Base-by-base conservation (phyloP, 2,888 invertebrate genomes). In the Rotaria magnacalcarata region DNA sequence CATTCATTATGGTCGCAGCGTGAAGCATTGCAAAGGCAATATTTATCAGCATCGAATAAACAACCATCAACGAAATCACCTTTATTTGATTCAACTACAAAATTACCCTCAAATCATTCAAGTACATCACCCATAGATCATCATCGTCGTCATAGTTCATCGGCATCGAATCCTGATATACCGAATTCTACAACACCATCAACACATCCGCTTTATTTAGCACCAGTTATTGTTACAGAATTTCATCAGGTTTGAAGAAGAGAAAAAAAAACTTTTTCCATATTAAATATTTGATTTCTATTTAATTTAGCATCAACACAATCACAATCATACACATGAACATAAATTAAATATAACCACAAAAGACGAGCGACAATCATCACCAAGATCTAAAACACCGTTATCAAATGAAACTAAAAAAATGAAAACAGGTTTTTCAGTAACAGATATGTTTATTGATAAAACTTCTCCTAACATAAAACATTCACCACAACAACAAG, bases 311-410 rank as follows among this genome's bases (percentile, higher is more conserved):
- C 80, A 80, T 47, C 80, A 80, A 80, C 80, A 80, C 14, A 80
- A 80, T 80, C 80, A 80, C 47, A 80, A 80, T 80, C 80, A 80
- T 80, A 80, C 80, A n/a, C 80, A 80, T 80, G 47, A 80, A n/a
- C 80, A 80, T 80, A 80, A 80, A 47, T 47, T 80, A 47, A 80
- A 80, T n/a, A 47, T 80, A 80, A 47, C 80, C 0, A 80, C 80
- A 47, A 80, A 80, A 80, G 80, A 80, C 0, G 80, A 80, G 0
- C 43, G 47, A n/a, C 24, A 47, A 80, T n/a, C n/a, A 80, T 14
- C 80, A n/a, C n/a, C 80, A 80, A 47, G 43, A 80, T 47, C 80
- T 2, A 43, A 43, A 80, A 80, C 43, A 41, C 80, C 80, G 8
- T 19, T n/a, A 24, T 43, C 47, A 24, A 47, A 80, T 43, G 80